A percentile compares a stretch with the other conserved stretches of the same genome.
phyloP scores from a whole-genome alignment of 2,113 vertebrate genomes.

The Pontoporia blainvillei region DNA sequence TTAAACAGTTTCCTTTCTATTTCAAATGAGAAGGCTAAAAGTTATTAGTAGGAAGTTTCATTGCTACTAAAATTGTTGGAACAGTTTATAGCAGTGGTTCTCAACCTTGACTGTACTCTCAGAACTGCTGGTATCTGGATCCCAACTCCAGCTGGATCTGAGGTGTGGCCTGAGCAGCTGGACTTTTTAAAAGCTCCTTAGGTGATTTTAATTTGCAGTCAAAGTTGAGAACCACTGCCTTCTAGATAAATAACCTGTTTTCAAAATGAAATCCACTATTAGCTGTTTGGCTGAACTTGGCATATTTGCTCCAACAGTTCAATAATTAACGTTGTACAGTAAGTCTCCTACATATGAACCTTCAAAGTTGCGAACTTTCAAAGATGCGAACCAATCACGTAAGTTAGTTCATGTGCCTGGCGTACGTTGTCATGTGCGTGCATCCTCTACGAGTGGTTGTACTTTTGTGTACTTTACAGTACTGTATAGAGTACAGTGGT shows the following conservation, averaged over 20 bases:
- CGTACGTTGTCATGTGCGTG: too few species aligned
- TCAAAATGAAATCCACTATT: neutral
- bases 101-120: neutral
- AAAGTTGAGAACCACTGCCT: neutral
- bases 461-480: too few species aligned
- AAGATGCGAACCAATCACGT: too few species aligned
- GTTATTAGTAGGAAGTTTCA: neutral
- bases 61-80: neutral
- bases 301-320: neutral
- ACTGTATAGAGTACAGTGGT: too few species aligned
- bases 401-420: too few species aligned
- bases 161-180: neutral
- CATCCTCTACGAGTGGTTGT: too few species aligned
- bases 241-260: slow-evolving; percentile 1
- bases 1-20: neutral
- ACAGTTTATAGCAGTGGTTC: neutral
- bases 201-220: neutral
- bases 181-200: neutral
- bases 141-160: neutral
- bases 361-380: too few species aligned
- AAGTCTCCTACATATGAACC: too few species aligned
- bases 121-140: neutral
- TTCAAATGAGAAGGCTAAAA: neutral
- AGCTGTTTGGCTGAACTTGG: neutral
- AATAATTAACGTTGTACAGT: neutral